Conservation (phyloP, 2,888 invertebrate genomes). For the Priocnemis perturbator region DNA sequence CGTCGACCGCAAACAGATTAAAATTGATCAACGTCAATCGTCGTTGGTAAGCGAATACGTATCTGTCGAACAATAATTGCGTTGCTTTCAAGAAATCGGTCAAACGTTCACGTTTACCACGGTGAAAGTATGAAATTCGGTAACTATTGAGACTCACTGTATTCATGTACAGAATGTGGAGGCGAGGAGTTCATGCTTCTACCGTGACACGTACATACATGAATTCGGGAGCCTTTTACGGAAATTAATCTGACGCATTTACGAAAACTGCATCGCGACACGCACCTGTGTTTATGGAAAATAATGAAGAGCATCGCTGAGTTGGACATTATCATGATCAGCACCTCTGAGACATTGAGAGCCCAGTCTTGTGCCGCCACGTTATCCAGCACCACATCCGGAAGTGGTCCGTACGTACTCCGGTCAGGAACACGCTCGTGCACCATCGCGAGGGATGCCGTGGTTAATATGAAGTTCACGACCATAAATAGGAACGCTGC, state of each 20-base stretch:
- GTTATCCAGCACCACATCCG: conserved; percentile 89
- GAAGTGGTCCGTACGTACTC: conserved; percentile 84
- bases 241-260: background rate
- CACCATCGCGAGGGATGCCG: conserved; percentile 87
- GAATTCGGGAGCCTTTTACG: background rate
- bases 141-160: too few species aligned
- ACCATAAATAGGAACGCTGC: conserved; percentile 80
- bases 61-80: too few species aligned
- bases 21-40: background rate
- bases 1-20: too few species aligned
- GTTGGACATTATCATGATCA: conserved; percentile 89
- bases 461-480: conserved; percentile 81
- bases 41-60: background rate
- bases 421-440: conserved; percentile 92
- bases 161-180: too few species aligned
- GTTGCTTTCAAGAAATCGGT: too few species aligned
- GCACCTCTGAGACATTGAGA: conserved; percentile 88
- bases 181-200: too few species aligned
- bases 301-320: conserved; percentile 86
- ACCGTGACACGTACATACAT: background rate
- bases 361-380: conserved; percentile 87
- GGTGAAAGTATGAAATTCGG: too few species aligned
- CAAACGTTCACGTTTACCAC: too few species aligned
- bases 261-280: background rate
- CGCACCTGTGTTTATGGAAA: conserved; percentile 89